These are phyloP conservation scores for Erinaceus europaeus DNA, from an alignment of 2,113 vertebrate genomes.

Conservation along the genomic window DNA sequence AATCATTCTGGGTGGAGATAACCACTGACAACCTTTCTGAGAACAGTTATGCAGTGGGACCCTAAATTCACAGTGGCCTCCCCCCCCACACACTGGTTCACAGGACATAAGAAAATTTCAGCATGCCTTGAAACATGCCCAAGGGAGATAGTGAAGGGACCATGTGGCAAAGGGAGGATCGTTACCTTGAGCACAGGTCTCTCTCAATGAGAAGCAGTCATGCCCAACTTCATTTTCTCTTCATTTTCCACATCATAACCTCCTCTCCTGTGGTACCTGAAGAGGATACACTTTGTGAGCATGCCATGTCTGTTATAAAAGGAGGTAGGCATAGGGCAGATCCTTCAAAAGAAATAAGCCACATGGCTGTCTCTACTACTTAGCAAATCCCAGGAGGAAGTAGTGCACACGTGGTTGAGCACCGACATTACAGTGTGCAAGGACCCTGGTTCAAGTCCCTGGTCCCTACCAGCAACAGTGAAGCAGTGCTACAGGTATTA, in stretches of 20 bases:
- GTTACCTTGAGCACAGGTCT: constrained; percentile 78
- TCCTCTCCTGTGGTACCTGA: constrained; percentile 95
- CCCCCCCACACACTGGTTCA: background rate
- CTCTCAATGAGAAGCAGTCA: constrained; percentile 89
- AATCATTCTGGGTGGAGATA: background rate
- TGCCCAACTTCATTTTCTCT: constrained; percentile 95
- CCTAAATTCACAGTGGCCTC: background rate
- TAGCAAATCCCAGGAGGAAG: too few relatives aligned
- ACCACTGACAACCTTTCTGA: background rate
- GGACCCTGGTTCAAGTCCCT: too few relatives aligned
- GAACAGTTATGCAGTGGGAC: background rate
- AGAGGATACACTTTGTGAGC: constrained; percentile 49
- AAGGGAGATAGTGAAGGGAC: background rate
- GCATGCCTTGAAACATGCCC: background rate
- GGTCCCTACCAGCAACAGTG: too few relatives aligned
- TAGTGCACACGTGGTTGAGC: too few relatives aligned
- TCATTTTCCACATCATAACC: constrained; percentile 96
- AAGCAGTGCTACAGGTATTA: too few relatives aligned
- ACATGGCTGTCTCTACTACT: background rate
- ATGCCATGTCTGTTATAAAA: background rate
- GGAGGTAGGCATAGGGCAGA: background rate
- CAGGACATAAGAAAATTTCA: constrained; percentile 18
- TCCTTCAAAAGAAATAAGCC: background rate
- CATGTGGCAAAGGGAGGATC: background rate
- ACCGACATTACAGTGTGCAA: too few relatives aligned